Conservation (phyloP, 2,888 invertebrate genomes). For the Ichneumon xanthorius region DNA sequence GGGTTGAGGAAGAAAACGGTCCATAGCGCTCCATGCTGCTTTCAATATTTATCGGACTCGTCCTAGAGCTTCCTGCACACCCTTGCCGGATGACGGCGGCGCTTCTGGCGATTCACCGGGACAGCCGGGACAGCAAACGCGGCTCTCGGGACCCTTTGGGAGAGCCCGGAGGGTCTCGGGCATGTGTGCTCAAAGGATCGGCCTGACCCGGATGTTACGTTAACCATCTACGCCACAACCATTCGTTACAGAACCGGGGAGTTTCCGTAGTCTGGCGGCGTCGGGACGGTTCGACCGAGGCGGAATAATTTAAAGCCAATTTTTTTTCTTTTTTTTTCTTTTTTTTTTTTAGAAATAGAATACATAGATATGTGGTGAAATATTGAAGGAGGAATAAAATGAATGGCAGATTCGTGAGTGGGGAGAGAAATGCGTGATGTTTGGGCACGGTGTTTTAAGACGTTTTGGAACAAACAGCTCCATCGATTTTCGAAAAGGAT, state of each 20-base stretch:
- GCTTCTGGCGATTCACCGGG: slow-evolving; percentile 23
- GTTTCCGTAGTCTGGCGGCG: neutral
- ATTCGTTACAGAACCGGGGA: neutral
- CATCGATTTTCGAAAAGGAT: too few species aligned
- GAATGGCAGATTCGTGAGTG: too few species aligned
- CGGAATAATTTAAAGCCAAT: neutral
- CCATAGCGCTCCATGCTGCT: slow-evolving; percentile 37
- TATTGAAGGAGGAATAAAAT: too few species aligned
- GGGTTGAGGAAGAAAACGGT: neutral
- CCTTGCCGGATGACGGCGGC: neutral
- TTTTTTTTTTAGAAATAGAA: too few species aligned
- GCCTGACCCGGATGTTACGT: slow-evolving; percentile 1
- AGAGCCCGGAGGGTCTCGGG: neutral
- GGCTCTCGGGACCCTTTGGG: neutral
- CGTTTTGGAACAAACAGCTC: too few species aligned
- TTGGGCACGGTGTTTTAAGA: too few species aligned
- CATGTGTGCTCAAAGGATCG: slow-evolving; percentile 6
- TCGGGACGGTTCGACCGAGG: neutral
- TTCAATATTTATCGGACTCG: slow-evolving; percentile 58
- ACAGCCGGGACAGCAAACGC: neutral
- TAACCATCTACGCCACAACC: neutral
- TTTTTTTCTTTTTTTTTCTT: too few species aligned
- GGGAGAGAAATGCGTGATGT: too few species aligned
- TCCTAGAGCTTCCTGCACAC: slow-evolving; percentile 17
- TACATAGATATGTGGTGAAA: too few species aligned